Percentiles rank a stretch among this genome's conserved stretches.
Conservation (phyloP, 35 echinoderm and acorn worm species). For the Amphiura filiformis region DNA sequence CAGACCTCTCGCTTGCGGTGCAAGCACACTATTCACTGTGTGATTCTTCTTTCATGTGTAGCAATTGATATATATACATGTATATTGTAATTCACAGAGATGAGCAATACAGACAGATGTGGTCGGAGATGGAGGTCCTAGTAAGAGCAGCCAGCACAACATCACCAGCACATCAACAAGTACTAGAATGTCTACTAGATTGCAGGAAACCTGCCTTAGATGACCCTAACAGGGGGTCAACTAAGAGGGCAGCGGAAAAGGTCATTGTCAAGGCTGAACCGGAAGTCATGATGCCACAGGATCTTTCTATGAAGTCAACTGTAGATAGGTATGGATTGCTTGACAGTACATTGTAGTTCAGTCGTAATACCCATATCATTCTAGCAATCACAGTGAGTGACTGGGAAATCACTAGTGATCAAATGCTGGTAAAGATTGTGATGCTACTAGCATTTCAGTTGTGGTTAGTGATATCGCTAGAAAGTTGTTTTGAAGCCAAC, state of each 20-base stretch:
- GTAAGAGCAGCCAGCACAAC: slow-evolving; percentile 59
- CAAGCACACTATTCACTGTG: neutral
- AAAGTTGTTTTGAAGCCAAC: too few species aligned
- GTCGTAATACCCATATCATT: neutral
- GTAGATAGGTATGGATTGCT: neutral
- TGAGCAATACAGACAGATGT: slow-evolving; percentile 94
- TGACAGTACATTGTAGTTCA: too few species aligned
- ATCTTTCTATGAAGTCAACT: neutral
- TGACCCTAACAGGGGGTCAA: too few species aligned
- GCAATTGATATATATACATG: neutral
- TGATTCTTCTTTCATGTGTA: neutral
- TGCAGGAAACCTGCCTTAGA: slow-evolving; percentile 74
- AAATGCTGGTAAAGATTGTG: neutral
- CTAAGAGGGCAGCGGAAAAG: slow-evolving; percentile 30
- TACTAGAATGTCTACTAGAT: slow-evolving; percentile 74
- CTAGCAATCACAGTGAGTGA: neutral
- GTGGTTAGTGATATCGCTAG: neutral
- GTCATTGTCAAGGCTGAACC: slow-evolving; percentile 14
- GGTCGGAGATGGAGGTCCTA: slow-evolving; percentile 83
- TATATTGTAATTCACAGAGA: slow-evolving; percentile 42
- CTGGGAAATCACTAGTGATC: neutral
- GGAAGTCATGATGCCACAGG: slow-evolving; percentile 11
- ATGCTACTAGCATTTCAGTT: neutral
- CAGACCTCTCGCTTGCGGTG: too few species aligned
- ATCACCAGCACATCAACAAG: slow-evolving; percentile 74